Evolutionary conservation across 2,888 invertebrate genomes (phyloP).

Genomic region (Dolomedes plantarius): DNA sequence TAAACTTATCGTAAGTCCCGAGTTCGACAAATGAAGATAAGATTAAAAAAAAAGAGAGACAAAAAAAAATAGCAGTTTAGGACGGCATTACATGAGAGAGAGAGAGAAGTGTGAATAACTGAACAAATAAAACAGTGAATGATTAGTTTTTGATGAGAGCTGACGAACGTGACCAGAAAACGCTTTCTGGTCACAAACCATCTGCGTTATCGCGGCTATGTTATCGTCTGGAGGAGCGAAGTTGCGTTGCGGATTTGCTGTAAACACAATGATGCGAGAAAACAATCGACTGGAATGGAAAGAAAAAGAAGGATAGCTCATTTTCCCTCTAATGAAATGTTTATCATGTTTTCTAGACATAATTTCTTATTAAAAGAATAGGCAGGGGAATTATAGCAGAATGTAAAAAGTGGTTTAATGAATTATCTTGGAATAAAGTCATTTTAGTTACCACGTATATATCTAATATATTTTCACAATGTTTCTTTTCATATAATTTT

Average conservation of each 20-base stretch:
- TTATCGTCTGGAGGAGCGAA: not conserved
- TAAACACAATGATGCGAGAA: not conserved
- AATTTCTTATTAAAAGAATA: too few relatives aligned
- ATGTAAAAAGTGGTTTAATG: too few relatives aligned
- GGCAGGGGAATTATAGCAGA: too few relatives aligned
- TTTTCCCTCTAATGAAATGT: too few relatives aligned
- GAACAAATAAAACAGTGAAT: conserved; percentile 29
- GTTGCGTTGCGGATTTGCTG: not conserved
- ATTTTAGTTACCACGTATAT: too few relatives aligned
- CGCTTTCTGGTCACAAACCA: conserved; percentile 21
- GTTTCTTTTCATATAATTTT: too few relatives aligned
- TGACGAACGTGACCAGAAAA: conserved; percentile 42
- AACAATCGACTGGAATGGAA: too few relatives aligned
- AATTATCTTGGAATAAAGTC: too few relatives aligned
- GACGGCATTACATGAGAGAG: not conserved
- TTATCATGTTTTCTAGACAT: too few relatives aligned
- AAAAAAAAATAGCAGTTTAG: too few relatives aligned
- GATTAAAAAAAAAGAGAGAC: conserved; percentile 15
- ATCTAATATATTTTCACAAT: too few relatives aligned
- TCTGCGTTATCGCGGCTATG: conserved; percentile 21
- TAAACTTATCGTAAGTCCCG: not conserved
- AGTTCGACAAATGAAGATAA: conserved; percentile 7
- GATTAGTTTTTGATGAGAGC: conserved; percentile 50
- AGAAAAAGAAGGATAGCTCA: too few relatives aligned
- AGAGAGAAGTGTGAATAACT: not conserved